phyloP scores from a whole-genome alignment of 2,888 invertebrate genomes.

The Homarus gammarus region DNA sequence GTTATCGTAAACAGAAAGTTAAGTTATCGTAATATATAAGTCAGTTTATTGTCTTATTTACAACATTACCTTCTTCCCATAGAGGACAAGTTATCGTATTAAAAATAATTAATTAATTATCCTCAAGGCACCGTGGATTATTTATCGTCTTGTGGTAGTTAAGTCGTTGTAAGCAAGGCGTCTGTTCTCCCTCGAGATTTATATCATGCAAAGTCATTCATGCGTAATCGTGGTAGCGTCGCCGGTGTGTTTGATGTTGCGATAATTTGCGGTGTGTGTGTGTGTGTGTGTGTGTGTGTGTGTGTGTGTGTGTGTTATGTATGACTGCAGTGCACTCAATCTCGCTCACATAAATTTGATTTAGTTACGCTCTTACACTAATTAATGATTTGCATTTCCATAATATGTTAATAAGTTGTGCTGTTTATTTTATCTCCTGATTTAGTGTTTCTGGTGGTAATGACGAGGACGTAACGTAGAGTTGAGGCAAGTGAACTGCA shows the following conservation, averaged over 20 bases:
- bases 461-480: too few species aligned
- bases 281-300: neutral
- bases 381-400: neutral
- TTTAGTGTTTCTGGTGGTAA: too few species aligned
- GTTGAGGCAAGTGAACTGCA: too few species aligned
- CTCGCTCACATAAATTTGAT: neutral
- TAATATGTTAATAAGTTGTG: neutral
- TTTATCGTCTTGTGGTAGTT: neutral
- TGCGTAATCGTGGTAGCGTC: constrained; percentile 15
- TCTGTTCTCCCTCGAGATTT: neutral
- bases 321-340: neutral
- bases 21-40: too few species aligned
- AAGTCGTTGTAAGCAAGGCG: neutral
- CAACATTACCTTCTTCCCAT: too few species aligned
- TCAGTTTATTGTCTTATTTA: too few species aligned
- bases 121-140: too few species aligned
- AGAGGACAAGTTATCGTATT: too few species aligned
- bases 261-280: neutral
- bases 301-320: neutral
- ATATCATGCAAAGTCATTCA: neutral
- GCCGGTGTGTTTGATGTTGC: neutral
- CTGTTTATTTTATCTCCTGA: too few species aligned
- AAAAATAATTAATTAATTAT: too few species aligned
- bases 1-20: too few species aligned
- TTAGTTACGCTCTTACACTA: neutral